These are phyloP conservation scores for Amphiduros pacificus DNA, from an alignment of 2,888 invertebrate genomes.

Conservation along the genomic window DNA sequence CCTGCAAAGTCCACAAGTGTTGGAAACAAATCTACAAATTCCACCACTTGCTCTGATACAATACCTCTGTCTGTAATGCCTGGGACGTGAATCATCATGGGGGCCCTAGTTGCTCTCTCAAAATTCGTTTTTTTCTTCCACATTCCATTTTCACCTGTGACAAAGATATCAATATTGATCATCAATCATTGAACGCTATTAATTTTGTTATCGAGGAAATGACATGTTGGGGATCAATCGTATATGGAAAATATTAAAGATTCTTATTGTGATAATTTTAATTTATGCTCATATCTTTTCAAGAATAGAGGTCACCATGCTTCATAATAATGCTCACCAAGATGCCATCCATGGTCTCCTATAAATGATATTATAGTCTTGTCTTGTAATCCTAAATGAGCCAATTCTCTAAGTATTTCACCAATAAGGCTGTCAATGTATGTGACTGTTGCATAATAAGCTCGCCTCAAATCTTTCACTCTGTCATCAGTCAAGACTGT, in stretches of 20 bases:
- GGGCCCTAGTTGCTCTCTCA: constrained; percentile 17
- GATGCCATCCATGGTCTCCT: constrained; percentile 41
- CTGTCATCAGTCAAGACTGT: not conserved
- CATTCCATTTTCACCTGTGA: no score
- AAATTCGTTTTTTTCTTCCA: constrained; percentile 24
- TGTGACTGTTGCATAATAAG: constrained; percentile 34
- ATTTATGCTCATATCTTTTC: no score
- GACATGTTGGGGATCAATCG: no score
- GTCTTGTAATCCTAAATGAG: constrained; percentile 27
- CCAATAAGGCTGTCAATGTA: constrained; percentile 34
- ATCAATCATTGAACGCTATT: no score
- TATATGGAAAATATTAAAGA: no score
- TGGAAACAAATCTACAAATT: constrained; percentile 23
- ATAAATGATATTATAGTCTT: constrained; percentile 36
- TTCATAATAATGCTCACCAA: no score
- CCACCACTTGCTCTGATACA: not conserved
- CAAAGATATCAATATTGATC: no score
- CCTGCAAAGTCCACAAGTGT: constrained; percentile 20
- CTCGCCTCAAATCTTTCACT: constrained; percentile 28
- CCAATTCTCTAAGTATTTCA: constrained; percentile 25
- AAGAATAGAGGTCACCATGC: no score
- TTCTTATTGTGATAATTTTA: no score
- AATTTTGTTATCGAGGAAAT: no score
- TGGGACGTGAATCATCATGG: constrained; percentile 18
- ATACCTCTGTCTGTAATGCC: constrained; percentile 5